phyloP scores from a whole-genome alignment of 2,797 vertebrate species.

The Coreius guichenoti region DNA sequence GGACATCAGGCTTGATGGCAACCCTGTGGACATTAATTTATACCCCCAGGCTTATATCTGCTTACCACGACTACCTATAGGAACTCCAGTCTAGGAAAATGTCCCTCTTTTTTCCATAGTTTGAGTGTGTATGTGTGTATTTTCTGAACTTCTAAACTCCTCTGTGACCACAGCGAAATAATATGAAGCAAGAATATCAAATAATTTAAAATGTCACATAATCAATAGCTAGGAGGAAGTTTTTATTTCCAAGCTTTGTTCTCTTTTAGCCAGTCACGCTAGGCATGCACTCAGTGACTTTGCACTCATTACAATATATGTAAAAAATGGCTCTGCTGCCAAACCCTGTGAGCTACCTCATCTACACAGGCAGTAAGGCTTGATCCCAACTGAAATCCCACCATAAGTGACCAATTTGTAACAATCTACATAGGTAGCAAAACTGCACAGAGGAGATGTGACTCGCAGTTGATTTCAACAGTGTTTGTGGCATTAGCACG shows the following conservation, averaged over 20 bases:
- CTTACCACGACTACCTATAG: slow-evolving; percentile 82
- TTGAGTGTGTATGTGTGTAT: neutral
- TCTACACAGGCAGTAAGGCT: neutral
- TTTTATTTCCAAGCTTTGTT: neutral
- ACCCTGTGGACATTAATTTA: slow-evolving; percentile 82
- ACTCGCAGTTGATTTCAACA: neutral
- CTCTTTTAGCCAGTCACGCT: neutral
- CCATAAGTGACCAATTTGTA: neutral
- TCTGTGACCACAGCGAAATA: neutral
- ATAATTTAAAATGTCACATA: slow-evolving; percentile 1
- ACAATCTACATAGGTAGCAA: neutral
- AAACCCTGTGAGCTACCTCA: neutral
- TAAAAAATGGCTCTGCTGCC: neutral
- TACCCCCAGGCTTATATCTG: slow-evolving; percentile 80
- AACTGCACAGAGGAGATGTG: neutral
- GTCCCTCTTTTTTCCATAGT: neutral
- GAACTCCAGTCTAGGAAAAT: slow-evolving; percentile 68
- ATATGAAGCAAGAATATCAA: neutral
- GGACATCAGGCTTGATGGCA: slow-evolving; percentile 84
- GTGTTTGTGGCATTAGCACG: neutral
- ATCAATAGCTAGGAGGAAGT: slow-evolving; percentile 9
- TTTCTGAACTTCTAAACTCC: neutral
- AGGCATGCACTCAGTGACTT: neutral
- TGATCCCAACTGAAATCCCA: neutral
- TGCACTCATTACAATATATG: neutral